These are phyloP conservation scores for Triplophysa dalaica DNA, from an alignment of 2,113 vertebrate genomes.

Conservation along the genomic window DNA sequence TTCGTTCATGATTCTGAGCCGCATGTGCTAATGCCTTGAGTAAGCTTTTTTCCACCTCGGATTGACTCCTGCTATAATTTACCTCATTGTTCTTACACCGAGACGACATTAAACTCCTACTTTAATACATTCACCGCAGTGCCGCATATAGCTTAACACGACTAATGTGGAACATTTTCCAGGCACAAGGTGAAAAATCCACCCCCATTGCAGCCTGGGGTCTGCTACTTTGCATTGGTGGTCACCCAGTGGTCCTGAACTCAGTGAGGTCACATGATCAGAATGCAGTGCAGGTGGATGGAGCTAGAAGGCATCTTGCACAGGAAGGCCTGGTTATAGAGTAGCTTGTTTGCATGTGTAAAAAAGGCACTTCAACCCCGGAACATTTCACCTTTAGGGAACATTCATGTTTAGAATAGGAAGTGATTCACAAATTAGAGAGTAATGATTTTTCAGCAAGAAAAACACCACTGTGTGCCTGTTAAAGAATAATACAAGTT, in stretches of 20 bases:
- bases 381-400: conserved; percentile 37
- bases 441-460: not conserved
- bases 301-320: conserved; percentile 44
- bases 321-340: conserved; percentile 58
- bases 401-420: conserved; percentile 22
- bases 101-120: conserved; percentile 30
- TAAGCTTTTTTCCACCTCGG: conserved; percentile 29
- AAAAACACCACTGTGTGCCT: not conserved
- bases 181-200: conserved; percentile 36
- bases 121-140: conserved; percentile 53
- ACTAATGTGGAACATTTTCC: conserved; percentile 67
- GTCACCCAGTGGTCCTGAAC: conserved; percentile 27
- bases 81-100: conserved; percentile 7
- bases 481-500: not conserved
- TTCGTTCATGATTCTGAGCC: conserved; percentile 12
- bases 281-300: conserved; percentile 46
- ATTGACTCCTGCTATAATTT: conserved; percentile 19
- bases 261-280: conserved; percentile 45
- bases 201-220: conserved; percentile 42
- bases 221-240: conserved; percentile 52
- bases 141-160: conserved; percentile 48
- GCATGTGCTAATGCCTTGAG: conserved; percentile 4
- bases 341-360: conserved; percentile 51
- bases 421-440: conserved; percentile 24
- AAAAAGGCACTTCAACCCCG: conserved; percentile 50